Base-by-base conservation (phyloP, 2,888 invertebrate species). In the Melanophora roralis region DNA sequence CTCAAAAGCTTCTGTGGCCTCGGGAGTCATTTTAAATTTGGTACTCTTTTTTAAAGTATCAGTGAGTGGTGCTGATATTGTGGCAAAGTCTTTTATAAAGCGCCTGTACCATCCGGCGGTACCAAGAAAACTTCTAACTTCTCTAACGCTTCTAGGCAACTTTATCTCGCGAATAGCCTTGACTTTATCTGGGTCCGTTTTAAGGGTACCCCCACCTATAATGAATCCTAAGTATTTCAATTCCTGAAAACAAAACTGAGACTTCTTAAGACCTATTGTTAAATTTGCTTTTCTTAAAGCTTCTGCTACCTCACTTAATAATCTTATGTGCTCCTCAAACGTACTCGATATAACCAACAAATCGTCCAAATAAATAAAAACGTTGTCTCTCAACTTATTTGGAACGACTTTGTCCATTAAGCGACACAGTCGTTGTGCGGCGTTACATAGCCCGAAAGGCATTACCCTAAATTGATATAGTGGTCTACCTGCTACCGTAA, bases 361-460 rank as follows among this genome's bases (percentile, higher is more conserved):
- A 45, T 55, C 45, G 12, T 68, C 53, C 27, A 53, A 40, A 27
- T 53, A 55, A 1, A 45, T 19, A 19, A 68, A 68, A 1, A 55
- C 67, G 12, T 68, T 68, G 1, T 34, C 40, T 16, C 55, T 68
- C 0, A 68, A 11, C 11, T 43, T 6, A 2, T 23, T n/a, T 1
- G 40, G 67, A 12, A 68, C 43, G 0, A 68, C 53, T 14, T 40
- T 51, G 23, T 53, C 23, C 38, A 85, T 76, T 19, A 84, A 51
- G 0, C 83, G 51, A 57, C 83, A 83, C 9, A 79, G 19, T 1
- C 75, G 34, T 43, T 81, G 78, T 2, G 80, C 73, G 9, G 77
- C 69, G 11, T 45, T 74, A 59, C 16, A 38, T 8, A 38, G 38
- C 9, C 75, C 81, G 40, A 78, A 78, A 9, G 77, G 81, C 73